Base-by-base conservation (phyloP, 2,888 invertebrate species). In the Rhyacophila evoluta region DNA sequence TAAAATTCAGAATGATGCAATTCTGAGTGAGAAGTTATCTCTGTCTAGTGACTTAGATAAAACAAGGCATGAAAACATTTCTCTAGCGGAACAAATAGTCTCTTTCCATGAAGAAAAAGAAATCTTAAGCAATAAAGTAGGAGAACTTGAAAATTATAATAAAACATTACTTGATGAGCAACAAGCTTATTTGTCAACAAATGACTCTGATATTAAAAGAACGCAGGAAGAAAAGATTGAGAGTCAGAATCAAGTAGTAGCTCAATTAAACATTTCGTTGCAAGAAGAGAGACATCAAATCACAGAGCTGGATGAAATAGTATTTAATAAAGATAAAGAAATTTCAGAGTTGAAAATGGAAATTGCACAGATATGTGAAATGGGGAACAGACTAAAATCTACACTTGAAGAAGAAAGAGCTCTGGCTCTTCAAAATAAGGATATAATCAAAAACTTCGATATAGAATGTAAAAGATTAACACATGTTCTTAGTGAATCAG, bases 291-390 rank as follows among this genome's bases (percentile, higher is more conserved):
- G 75, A 39, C 15, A 15, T 8, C 38, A 29, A 5, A 72, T 80
- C 8, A 33, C 69, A 25, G 15, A 55, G 37, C 36, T 78, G 11
- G 80, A 78, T 75, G 81, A 80, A 10, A 69, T 38, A 39, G 82
- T 89, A 72, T 86, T 88, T 76, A 85, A 85, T 83, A 90, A 89
- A 84, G 88, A 89, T 83, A 89, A 88, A 84, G 89, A 89, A 84
- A 84, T 90, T 75, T 84, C 88, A 8, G 88, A 89, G 79, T 89
- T 91, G 84, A 87, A 90, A 4, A 88, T 89, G 77, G 90, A 92
- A 87, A 86, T 92, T 6, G 87, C 90, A 19, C 90, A 91, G 84
- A 84, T 91, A 15, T 91, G 91, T 84, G 87, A 87, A 81, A 86
- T 89, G 10, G 87, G 92, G 3, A 88, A 89, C 77, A 89, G 89